Evolutionary conservation across 2,888 invertebrate genomes (phyloP), one percentile per base, ranked within the genome.

Genomic region (Papilio elwesi): DNA sequence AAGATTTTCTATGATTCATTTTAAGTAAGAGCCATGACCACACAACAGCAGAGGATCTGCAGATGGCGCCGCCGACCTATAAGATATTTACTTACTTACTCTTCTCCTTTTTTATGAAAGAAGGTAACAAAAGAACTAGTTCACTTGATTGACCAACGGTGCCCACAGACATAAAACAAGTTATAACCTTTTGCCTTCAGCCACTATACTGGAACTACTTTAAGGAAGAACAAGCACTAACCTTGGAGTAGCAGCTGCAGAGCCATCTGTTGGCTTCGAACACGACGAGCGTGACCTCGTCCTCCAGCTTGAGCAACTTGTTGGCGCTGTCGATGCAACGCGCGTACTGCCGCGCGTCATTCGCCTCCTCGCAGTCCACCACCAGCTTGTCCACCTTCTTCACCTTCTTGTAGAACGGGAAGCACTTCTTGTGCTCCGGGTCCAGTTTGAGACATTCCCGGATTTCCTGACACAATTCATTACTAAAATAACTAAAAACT

Each of bases 361-460:
- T 92, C 4, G 94, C 88, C 66, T 90, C 87, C 81, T 97, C 96
- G 11, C 97, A 96, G 38, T 96, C 95, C 38, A 91, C 87, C 71
- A 98, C 86, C 73, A 96, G 92, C 85, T 98, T 98, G 78, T 97
- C 98, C 13, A 99, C 95, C 87, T 99, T 98, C 87, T 98, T 98
- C 49, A 99, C 94, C 87, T 97, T 98, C 89, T 99, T 99, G 94
- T 99, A 99, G 83, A 98, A 97, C 26, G 97, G 96, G 90, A 98
- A 98, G 90, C 99, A 99, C 81, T 97, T 95, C 91, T 98, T 98
- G 92, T 99, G 99, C 82, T 99, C 99, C 0, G 99, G 99, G 90
- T 99, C 99, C 57, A 99, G 93, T 87, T 98, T 98, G 16, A 99
- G 94, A 88, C 99, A 99, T 88, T 99, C 99, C 26, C 99, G 96